A percentile compares a stretch with the other conserved stretches of the same genome.
phyloP scores from a whole-genome alignment of 2,113 vertebrate species.

The Donacobius atricapilla region DNA sequence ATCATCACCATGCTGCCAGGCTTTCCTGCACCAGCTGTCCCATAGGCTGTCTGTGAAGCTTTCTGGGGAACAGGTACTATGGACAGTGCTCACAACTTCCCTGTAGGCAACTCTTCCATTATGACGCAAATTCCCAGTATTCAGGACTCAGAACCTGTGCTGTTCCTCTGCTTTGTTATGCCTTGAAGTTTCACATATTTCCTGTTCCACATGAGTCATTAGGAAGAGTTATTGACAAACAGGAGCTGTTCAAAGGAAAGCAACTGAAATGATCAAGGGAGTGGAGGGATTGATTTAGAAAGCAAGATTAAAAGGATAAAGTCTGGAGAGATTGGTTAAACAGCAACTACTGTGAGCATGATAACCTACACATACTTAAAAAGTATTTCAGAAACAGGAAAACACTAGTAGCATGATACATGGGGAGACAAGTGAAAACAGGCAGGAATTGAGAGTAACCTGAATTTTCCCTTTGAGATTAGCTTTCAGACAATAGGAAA shows the following conservation, averaged over 20 bases:
- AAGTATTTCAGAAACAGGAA: constrained; percentile 50
- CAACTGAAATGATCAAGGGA: constrained; percentile 65
- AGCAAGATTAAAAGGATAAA: constrained; percentile 69
- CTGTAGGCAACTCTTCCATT: neutral
- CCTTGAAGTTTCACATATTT: constrained; percentile 38
- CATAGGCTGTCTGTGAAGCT: neutral
- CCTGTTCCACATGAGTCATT: constrained; percentile 32
- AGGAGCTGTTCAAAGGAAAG: constrained; percentile 60
- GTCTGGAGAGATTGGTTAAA: constrained; percentile 65
- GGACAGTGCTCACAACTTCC: neutral
- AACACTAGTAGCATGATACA: constrained; percentile 41
- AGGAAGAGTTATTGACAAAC: constrained; percentile 65
- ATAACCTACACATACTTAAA: constrained; percentile 46
- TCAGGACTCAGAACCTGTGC: neutral
- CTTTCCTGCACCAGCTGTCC: neutral
- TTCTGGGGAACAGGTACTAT: neutral
- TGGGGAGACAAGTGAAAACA: constrained; percentile 43
- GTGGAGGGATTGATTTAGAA: constrained; percentile 60
- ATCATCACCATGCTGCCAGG: neutral
- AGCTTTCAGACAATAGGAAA: constrained; percentile 38
- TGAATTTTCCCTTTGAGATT: constrained; percentile 44
- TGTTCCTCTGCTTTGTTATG: neutral
- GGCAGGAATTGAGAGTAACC: constrained; percentile 51
- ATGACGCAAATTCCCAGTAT: neutral
- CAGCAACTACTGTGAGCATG: constrained; percentile 47